phyloP scores from a whole-genome alignment of 64 coral and sea anemone genomes.

The Orbicella faveolata region DNA sequence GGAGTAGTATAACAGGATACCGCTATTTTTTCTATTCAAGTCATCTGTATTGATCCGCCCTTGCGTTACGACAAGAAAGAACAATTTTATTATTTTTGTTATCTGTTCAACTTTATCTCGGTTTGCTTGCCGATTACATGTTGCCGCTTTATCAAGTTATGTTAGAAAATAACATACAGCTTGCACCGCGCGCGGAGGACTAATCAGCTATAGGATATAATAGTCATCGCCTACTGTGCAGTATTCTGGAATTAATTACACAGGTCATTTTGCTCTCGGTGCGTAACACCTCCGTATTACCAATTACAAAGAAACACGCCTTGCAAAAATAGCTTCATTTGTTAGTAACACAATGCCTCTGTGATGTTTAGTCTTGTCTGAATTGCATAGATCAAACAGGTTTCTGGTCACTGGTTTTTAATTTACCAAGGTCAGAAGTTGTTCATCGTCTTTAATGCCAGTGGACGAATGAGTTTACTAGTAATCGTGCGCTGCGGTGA shows the following conservation, averaged over 20 bases:
- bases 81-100: too few relatives aligned
- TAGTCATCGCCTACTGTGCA: neutral
- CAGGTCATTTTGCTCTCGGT: neutral
- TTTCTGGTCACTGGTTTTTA: neutral
- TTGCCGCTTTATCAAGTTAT: neutral
- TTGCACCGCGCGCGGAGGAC: neutral
- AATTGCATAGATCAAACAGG: neutral
- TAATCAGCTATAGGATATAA: neutral
- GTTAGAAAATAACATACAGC: neutral
- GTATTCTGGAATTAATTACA: slow-evolving; percentile 20
- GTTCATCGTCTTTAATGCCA: neutral
- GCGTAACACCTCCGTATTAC: neutral
- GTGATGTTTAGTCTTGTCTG: slow-evolving; percentile 14
- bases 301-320: neutral
- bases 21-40: neutral
- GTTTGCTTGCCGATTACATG: too few relatives aligned
- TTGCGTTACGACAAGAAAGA: too few relatives aligned
- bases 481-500: neutral
- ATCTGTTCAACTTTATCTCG: too few relatives aligned
- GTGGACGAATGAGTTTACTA: neutral
- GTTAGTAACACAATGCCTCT: slow-evolving; percentile 15
- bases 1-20: neutral
- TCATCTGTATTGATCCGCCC: neutral
- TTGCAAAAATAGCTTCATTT: slow-evolving; percentile 1
- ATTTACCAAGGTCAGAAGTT: slow-evolving; percentile 15